phyloP scores from a whole-genome alignment of 2,113 vertebrate species.

The Pollimyrus isidori region DNA sequence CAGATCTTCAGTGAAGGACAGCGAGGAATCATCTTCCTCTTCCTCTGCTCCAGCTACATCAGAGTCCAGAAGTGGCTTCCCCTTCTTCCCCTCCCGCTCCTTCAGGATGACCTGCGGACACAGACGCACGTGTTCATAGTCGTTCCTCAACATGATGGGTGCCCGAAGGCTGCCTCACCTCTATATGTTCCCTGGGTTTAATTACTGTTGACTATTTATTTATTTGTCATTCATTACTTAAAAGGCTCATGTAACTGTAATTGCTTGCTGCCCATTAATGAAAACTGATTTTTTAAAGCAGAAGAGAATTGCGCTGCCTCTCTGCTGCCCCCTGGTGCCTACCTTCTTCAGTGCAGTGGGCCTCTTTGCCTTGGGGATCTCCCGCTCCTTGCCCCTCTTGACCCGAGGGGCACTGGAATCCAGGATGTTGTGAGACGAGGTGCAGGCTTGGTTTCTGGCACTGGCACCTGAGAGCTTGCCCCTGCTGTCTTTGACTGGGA shows the following conservation, averaged over 20 bases:
- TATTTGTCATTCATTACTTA: neutral
- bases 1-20: conserved; percentile 72
- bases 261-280: neutral
- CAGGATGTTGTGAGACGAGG: conserved; percentile 72
- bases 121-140: neutral
- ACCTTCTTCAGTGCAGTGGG: conserved; percentile 98
- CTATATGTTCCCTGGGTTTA: neutral
- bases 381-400: conserved; percentile 90
- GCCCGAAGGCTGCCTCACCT: neutral
- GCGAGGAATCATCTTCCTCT: conserved; percentile 60
- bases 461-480: conserved; percentile 53
- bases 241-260: neutral
- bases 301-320: neutral
- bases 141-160: neutral
- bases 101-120: conserved; percentile 85
- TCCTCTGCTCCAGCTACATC: conserved; percentile 71
- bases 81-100: conserved; percentile 94
- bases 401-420: conserved; percentile 82
- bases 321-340: neutral
- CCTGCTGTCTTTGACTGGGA: conserved; percentile 69
- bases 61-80: conserved; percentile 72
- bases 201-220: neutral
- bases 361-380: conserved; percentile 89
- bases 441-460: conserved; percentile 62
- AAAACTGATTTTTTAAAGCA: neutral